phyloP scores from a whole-genome alignment of 2,797 vertebrate species.

The Myripristis jacobus region DNA sequence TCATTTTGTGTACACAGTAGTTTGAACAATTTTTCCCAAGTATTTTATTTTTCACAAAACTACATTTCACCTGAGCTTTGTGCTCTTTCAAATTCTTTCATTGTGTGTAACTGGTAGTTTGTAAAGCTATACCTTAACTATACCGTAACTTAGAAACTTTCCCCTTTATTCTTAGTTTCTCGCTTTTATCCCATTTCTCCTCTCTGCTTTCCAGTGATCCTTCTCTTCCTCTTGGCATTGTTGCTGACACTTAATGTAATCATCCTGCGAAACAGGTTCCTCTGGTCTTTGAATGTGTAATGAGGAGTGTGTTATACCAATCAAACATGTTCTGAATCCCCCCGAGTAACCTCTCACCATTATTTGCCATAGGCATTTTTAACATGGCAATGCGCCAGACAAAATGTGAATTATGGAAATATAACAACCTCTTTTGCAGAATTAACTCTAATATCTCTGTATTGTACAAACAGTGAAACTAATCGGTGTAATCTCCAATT shows the following conservation, averaged over 20 bases:
- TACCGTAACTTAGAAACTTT: background rate
- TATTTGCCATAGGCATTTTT: background rate
- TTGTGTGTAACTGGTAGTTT: too few relatives aligned
- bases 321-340: background rate
- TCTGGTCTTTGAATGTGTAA: background rate
- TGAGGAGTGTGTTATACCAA: background rate
- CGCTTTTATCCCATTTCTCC: background rate
- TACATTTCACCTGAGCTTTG: too few relatives aligned
- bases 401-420: background rate
- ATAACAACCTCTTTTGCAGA: background rate
- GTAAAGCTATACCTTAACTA: too few relatives aligned
- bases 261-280: slow-evolving; percentile 28
- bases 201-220: background rate
- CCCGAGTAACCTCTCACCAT: background rate
- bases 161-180: background rate
- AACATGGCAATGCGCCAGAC: background rate
- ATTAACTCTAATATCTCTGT: background rate
- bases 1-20: too few relatives aligned
- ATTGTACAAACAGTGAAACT: background rate
- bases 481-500: slow-evolving; percentile 6
- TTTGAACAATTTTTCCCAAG: too few relatives aligned
- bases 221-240: slow-evolving; percentile 2
- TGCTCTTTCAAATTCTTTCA: too few relatives aligned
- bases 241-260: background rate
- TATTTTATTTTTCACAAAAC: too few relatives aligned